These are phyloP conservation scores for Phortica magna DNA, from an alignment of 2,888 invertebrate species.

Conservation along the genomic window DNA sequence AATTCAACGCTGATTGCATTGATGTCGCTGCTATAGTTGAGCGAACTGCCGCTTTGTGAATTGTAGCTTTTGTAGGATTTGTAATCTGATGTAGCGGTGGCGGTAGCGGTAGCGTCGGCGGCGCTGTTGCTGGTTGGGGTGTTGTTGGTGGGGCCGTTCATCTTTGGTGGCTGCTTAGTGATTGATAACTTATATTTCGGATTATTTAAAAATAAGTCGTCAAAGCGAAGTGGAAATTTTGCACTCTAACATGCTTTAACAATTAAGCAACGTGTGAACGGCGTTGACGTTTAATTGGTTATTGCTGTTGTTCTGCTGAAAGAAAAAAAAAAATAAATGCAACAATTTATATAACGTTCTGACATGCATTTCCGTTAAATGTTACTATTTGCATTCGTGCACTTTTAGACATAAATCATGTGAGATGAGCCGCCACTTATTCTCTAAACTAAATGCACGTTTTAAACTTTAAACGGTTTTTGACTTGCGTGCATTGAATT, in stretches of 20 bases:
- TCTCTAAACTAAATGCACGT: not conserved
- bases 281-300: not conserved
- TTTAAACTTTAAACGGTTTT: not conserved
- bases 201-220: not conserved
- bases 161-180: constrained; percentile 11
- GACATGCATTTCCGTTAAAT: not conserved
- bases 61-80: constrained; percentile 34
- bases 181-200: not conserved
- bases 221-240: not conserved
- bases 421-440: too few species aligned
- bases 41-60: constrained; percentile 63
- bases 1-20: constrained; percentile 74
- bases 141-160: not conserved
- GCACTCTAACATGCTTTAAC: not conserved
- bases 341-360: not conserved
- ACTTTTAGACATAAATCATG: not conserved
- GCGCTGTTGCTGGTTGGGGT: not conserved
- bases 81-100: not conserved
- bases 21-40: constrained; percentile 72
- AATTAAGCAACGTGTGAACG: not conserved
- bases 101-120: too few species aligned
- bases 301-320: too few species aligned
- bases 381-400: not conserved
- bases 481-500: not conserved
- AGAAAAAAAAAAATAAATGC: not conserved